A percentile compares a stretch with the other conserved stretches of the same genome.
phyloP scores from a whole-genome alignment of 2,113 vertebrate genomes.

The Agapornis roseicollis region DNA sequence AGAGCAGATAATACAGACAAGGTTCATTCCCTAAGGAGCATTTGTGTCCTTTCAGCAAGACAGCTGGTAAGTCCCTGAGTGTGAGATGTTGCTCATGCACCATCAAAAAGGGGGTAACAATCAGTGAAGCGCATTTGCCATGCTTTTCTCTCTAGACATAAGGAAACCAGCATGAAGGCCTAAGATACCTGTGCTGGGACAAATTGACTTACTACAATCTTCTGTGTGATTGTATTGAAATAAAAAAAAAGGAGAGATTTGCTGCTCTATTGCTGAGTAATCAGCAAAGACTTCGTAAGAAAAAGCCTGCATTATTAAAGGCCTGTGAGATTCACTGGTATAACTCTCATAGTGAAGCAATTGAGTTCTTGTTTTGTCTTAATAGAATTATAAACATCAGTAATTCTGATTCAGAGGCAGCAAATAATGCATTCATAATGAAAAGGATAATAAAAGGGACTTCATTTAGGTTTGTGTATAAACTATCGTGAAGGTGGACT shows the following conservation, averaged over 20 bases:
- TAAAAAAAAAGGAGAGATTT: not conserved
- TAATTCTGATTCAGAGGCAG: not conserved
- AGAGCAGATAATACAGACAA: not conserved
- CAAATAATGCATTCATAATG: not conserved
- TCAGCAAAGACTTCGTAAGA: not conserved
- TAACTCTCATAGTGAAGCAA: not conserved
- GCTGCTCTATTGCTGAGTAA: not conserved
- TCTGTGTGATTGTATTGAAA: not conserved
- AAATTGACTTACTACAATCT: not conserved
- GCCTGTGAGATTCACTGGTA: not conserved
- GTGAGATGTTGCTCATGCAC: not conserved
- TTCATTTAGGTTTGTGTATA: no score
- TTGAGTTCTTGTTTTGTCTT: not conserved
- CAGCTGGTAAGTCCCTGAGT: not conserved
- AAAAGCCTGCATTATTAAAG: not conserved
- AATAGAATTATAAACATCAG: not conserved
- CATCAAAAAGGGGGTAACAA: not conserved
- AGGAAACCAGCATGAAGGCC: not conserved
- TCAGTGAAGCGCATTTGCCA: accelerated
- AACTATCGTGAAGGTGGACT: not conserved
- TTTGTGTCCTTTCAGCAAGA: not conserved
- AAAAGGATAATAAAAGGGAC: not conserved
- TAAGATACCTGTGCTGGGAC: not conserved
- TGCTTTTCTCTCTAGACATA: not conserved
- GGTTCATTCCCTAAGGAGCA: not conserved